Conservation (phyloP, 2,113 vertebrate genomes). For the Lophochroa leadbeateri region DNA sequence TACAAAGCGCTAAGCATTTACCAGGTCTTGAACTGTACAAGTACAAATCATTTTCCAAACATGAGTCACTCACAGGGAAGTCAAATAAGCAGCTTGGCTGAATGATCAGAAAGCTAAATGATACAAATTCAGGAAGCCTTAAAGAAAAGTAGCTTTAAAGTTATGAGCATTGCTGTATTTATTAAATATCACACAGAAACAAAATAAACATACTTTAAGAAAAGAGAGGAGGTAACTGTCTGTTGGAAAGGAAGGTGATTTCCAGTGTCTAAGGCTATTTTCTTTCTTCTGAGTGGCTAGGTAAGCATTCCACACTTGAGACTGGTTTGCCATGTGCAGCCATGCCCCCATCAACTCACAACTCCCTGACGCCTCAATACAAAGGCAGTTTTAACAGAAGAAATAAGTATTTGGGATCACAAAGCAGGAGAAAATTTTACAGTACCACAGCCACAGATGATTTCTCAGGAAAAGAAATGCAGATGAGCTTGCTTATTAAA, state of each 20-base stretch:
- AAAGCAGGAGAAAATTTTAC: neutral
- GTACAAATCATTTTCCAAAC: neutral
- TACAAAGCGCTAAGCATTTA: neutral
- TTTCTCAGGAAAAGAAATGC: neutral
- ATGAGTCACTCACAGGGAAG: neutral
- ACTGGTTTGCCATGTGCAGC: neutral
- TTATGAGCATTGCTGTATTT: neutral
- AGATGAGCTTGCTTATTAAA: neutral
- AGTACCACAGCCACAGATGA: neutral
- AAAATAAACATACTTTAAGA: neutral
- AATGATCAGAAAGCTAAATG: conserved; percentile 19
- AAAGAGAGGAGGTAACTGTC: neutral
- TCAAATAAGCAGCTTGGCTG: neutral
- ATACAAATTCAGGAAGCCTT: neutral
- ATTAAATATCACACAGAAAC: neutral
- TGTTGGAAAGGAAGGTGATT: neutral
- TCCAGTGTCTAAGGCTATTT: neutral
- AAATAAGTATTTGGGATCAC: neutral
- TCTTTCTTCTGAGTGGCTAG: neutral
- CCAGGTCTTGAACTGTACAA: conserved; percentile 18
- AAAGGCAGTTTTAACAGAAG: neutral
- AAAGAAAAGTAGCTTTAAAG: conserved; percentile 14
- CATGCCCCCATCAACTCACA: neutral
- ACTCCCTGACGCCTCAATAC: neutral
- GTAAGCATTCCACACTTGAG: neutral